Evolutionary conservation across 2,888 invertebrate genomes (phyloP).

Genomic region (Melolontha melolontha): DNA sequence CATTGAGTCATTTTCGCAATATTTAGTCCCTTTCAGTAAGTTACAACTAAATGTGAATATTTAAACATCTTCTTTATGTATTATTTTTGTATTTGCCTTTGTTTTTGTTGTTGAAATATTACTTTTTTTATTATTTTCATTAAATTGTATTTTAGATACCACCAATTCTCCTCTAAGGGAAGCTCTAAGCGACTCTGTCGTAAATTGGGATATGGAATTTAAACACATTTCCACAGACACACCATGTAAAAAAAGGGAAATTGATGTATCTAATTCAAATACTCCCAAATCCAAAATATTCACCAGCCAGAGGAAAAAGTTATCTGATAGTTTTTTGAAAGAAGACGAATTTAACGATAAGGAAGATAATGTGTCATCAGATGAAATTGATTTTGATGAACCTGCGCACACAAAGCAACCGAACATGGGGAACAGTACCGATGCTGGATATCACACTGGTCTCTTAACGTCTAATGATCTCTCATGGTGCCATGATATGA

Average conservation of each 20-base stretch:
- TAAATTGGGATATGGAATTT: slow-evolving; percentile 64
- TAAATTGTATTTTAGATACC: slow-evolving; percentile 40
- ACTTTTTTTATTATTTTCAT: not conserved
- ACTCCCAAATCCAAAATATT: slow-evolving; percentile 62
- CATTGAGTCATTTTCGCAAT: no score
- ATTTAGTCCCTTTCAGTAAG: no score
- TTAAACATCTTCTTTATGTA: no score
- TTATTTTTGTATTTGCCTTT: slow-evolving; percentile 15
- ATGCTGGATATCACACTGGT: slow-evolving; percentile 60
- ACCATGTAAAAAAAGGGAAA: slow-evolving; percentile 52
- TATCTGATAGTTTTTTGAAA: slow-evolving; percentile 62
- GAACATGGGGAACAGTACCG: slow-evolving; percentile 53
- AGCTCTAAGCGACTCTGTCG: slow-evolving; percentile 54
- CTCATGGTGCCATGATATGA: slow-evolving; percentile 49
- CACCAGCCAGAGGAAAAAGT: slow-evolving; percentile 62
- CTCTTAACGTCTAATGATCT: slow-evolving; percentile 51
- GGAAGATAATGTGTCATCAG: slow-evolving; percentile 44
- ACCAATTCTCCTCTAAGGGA: slow-evolving; percentile 46
- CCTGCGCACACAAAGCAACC: slow-evolving; percentile 7
- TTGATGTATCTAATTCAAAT: slow-evolving; percentile 60
- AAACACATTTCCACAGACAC: slow-evolving; percentile 57
- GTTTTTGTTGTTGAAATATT: slow-evolving; percentile 11
- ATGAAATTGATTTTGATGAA: slow-evolving; percentile 46
- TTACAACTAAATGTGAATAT: not conserved
- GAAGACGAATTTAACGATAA: slow-evolving; percentile 51